phyloP scores from a whole-genome alignment of 1,140 invertebrate genomes.

The Drosophila busckii region DNA sequence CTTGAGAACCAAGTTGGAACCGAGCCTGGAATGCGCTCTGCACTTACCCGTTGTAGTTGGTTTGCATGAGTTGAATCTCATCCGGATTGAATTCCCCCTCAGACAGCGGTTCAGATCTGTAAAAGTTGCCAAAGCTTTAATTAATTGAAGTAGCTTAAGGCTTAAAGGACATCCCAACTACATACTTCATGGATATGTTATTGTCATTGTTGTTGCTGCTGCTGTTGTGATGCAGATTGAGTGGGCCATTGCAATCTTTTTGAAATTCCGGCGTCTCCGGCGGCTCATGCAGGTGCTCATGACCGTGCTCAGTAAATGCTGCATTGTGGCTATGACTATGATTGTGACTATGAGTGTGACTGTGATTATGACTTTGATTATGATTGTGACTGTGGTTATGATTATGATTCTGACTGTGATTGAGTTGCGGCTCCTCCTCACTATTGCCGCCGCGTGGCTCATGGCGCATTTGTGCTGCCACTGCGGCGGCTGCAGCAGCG shows the following conservation, averaged over 20 bases:
- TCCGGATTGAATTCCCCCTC: constrained; percentile 76
- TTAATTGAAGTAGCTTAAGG: background rate
- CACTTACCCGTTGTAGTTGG: constrained; percentile 75
- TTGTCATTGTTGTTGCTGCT: constrained; percentile 55
- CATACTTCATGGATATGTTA: constrained; percentile 77
- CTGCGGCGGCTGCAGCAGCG: constrained; percentile 50
- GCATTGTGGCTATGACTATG: constrained; percentile 12
- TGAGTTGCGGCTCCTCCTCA: constrained; percentile 2
- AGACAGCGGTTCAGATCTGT: constrained; percentile 69
- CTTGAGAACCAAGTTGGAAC: background rate
- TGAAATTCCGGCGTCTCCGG: constrained; percentile 50
- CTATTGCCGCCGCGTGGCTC: constrained; percentile 18
- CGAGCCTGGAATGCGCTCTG: background rate
- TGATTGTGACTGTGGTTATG: constrained; percentile 6
- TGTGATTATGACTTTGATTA: constrained; percentile 24
- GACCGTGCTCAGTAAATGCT: constrained; percentile 36
- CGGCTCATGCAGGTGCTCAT: constrained; percentile 41
- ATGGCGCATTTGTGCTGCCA: constrained; percentile 46
- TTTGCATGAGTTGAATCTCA: constrained; percentile 73
- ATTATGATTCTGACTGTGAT: constrained; percentile 6
- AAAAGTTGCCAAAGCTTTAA: background rate
- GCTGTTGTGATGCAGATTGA: constrained; percentile 60
- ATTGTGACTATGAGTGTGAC: constrained; percentile 3
- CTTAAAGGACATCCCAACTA: background rate
- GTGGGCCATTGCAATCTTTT: constrained; percentile 68